Evolutionary conservation across 1,140 invertebrate species (phyloP).

Genomic region (Hylaeus anthracinus): DNA sequence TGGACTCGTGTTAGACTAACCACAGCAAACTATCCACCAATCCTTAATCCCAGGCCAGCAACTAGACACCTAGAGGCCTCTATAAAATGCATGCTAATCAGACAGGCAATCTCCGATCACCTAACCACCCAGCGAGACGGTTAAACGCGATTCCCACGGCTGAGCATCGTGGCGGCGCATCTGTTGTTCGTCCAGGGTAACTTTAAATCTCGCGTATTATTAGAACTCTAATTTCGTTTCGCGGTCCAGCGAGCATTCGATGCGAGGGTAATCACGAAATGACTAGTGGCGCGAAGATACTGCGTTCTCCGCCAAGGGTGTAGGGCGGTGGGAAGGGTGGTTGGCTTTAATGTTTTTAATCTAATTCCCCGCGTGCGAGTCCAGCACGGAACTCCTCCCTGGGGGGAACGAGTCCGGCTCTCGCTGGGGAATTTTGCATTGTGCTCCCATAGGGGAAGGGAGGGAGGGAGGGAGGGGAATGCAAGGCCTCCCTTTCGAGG

Average conservation of each 20-base stretch:
- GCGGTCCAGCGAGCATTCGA: constrained; percentile 64
- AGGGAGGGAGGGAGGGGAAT: not conserved
- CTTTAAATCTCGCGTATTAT: constrained; percentile 69
- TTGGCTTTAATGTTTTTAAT: constrained; percentile 68
- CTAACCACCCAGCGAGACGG: not conserved
- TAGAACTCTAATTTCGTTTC: constrained; percentile 72
- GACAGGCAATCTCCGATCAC: not conserved
- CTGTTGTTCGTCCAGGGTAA: constrained; percentile 57
- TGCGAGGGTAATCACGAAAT: constrained; percentile 69
- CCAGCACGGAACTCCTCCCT: constrained; percentile 59
- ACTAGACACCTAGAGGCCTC: not conserved
- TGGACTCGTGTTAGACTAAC: too few relatives aligned
- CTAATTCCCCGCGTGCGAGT: constrained; percentile 62
- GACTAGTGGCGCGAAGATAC: constrained; percentile 50
- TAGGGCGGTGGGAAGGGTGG: not conserved
- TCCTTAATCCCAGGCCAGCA: not conserved
- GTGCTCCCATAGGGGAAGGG: constrained; percentile 24
- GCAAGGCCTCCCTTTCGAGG: constrained; percentile 44
- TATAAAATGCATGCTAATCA: not conserved
- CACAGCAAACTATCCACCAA: too few relatives aligned
- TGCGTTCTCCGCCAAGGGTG: not conserved
- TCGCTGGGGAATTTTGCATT: constrained; percentile 62
- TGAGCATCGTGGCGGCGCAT: constrained; percentile 28
- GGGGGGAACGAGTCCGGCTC: constrained; percentile 44
- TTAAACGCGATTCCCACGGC: constrained; percentile 26